Conservation (phyloP, 2,113 vertebrate species). For the Saccopteryx bilineata region DNA sequence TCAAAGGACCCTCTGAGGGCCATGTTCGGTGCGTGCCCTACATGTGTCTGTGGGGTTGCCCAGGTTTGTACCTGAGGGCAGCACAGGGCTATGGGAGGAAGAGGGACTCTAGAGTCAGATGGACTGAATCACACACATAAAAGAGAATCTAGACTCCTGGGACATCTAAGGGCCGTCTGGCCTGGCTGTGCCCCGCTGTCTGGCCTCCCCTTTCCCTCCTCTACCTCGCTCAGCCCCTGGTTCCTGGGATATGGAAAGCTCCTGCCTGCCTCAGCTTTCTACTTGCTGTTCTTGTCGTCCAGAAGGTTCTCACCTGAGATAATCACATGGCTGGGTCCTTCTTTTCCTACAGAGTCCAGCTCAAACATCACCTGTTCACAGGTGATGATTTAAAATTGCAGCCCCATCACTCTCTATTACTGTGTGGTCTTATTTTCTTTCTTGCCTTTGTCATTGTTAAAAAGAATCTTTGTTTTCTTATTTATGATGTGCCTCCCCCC, state of each 20-base stretch:
- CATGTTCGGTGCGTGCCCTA: background rate
- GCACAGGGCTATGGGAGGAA: background rate
- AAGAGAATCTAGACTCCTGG: background rate
- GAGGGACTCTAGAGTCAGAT: background rate
- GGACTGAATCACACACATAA: background rate
- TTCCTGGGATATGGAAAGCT: background rate
- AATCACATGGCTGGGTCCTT: background rate
- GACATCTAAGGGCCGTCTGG: background rate
- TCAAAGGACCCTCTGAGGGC: background rate
- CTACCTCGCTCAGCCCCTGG: background rate
- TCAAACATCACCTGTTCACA: background rate
- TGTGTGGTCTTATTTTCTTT: background rate
- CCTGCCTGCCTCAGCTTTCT: background rate
- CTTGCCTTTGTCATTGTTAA: background rate
- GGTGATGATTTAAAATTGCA: background rate
- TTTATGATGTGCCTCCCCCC: background rate
- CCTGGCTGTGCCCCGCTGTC: background rate
- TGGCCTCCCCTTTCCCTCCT: background rate
- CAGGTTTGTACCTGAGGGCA: background rate
- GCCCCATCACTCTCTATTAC: background rate
- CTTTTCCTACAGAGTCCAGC: background rate
- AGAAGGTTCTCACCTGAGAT: background rate
- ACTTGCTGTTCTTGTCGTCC: background rate
- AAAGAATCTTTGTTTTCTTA: background rate
- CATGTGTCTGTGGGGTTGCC: rapidly evolving